These are phyloP conservation scores for Nettapus auritus DNA, from an alignment of 2,113 vertebrate species.

Conservation along the genomic window DNA sequence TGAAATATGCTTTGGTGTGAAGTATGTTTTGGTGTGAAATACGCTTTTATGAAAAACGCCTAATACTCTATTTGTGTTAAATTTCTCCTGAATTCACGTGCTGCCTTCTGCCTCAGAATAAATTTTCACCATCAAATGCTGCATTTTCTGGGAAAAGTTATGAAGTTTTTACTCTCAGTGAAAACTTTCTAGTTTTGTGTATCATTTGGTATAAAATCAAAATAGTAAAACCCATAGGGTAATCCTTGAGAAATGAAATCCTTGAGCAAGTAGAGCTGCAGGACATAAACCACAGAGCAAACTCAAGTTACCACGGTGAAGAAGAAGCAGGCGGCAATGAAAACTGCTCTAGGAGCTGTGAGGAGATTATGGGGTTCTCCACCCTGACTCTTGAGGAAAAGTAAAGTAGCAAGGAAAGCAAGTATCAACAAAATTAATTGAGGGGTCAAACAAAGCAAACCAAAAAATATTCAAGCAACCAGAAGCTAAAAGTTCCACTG, in stretches of 20 bases:
- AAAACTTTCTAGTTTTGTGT: background rate
- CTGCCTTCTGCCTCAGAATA: background rate
- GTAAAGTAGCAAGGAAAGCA: too few relatives aligned
- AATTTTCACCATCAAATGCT: background rate
- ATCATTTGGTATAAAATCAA: background rate
- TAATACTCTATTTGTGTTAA: background rate
- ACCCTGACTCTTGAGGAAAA: background rate
- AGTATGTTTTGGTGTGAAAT: background rate
- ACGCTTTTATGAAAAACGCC: background rate
- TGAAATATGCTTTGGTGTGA: background rate
- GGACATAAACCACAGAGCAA: background rate
- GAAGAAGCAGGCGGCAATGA: background rate
- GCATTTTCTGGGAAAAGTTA: background rate
- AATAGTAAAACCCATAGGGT: background rate
- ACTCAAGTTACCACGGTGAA: background rate
- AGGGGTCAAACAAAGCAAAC: background rate
- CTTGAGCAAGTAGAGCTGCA: background rate
- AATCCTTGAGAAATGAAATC: background rate
- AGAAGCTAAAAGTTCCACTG: background rate
- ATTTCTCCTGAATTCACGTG: background rate
- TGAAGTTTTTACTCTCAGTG: background rate
- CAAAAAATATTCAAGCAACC: background rate
- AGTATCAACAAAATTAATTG: background rate
- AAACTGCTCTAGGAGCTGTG: background rate
- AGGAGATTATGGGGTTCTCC: fast-evolving